Conservation (phyloP, 2,888 invertebrate species). For the Andrena haemorrhoa region DNA sequence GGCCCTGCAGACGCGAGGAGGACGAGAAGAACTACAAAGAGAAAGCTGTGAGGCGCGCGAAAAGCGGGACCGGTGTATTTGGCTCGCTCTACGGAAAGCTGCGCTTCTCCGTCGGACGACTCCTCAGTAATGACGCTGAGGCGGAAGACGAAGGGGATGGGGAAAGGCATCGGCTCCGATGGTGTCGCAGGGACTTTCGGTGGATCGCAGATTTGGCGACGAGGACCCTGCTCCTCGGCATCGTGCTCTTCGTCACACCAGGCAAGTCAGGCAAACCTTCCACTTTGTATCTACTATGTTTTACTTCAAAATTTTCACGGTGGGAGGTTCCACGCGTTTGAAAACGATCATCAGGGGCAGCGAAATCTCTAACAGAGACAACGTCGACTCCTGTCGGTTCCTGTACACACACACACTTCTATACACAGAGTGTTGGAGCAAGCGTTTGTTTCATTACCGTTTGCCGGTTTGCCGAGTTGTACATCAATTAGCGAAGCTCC, state of each 20-base stretch:
- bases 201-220: slow-evolving; percentile 81
- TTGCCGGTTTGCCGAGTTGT: slow-evolving; percentile 51
- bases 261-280: slow-evolving; percentile 66
- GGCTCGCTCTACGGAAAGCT: slow-evolving; percentile 64
- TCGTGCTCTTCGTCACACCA: slow-evolving; percentile 83
- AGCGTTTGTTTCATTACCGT: slow-evolving; percentile 56
- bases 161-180: slow-evolving; percentile 76
- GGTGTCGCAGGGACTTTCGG: slow-evolving; percentile 79
- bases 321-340: background rate
- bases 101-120: slow-evolving; percentile 65
- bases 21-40: slow-evolving; percentile 66
- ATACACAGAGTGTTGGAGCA: background rate
- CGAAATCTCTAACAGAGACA: background rate
- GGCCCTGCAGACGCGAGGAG: slow-evolving; percentile 64
- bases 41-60: slow-evolving; percentile 69
- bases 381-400: background rate
- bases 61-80: slow-evolving; percentile 60
- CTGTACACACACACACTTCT: background rate
- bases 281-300: no score
- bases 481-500: slow-evolving; percentile 65
- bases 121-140: slow-evolving; percentile 46
- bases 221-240: slow-evolving; percentile 81
- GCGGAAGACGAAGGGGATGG: slow-evolving; percentile 66
- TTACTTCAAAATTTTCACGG: no score
- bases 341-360: background rate